A percentile compares a stretch with the other conserved stretches of the same genome.
Evolutionary conservation across 2,797 vertebrate species (phyloP).

Genomic region (Urocyon cinereoargenteus): DNA sequence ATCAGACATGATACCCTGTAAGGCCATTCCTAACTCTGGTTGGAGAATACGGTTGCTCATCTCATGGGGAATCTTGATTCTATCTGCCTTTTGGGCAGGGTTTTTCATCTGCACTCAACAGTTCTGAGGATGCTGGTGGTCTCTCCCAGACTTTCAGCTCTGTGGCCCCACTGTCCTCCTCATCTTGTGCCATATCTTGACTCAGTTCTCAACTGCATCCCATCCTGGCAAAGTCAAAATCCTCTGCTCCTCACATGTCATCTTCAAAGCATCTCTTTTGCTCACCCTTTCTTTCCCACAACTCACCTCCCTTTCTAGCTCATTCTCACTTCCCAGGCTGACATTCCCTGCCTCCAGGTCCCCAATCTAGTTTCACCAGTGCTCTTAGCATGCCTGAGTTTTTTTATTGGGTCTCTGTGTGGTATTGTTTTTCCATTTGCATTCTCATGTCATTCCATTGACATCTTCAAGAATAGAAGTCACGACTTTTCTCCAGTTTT

Average conservation of each 20-base stretch:
- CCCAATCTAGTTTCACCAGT: background rate
- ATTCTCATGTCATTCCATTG: background rate
- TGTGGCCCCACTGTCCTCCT: background rate
- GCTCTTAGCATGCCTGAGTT: background rate
- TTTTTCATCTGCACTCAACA: background rate
- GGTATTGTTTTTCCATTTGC: constrained; percentile 45
- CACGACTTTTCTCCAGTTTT: background rate
- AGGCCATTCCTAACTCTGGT: background rate
- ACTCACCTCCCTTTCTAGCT: background rate
- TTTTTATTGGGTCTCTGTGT: constrained; percentile 51
- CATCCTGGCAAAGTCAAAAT: background rate
- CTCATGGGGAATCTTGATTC: background rate
- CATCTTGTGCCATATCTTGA: background rate
- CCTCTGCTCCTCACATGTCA: background rate
- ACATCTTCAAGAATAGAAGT: background rate
- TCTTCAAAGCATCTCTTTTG: background rate
- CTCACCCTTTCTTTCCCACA: background rate
- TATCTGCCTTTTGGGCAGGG: background rate
- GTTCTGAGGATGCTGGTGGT: background rate
- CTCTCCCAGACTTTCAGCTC: background rate
- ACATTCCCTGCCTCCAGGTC: background rate
- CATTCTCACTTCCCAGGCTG: background rate
- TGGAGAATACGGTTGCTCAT: background rate
- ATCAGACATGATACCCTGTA: background rate
- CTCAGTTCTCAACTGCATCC: background rate